Base-by-base conservation (phyloP, 1,140 invertebrate species). In the Uloborus diversus region DNA sequence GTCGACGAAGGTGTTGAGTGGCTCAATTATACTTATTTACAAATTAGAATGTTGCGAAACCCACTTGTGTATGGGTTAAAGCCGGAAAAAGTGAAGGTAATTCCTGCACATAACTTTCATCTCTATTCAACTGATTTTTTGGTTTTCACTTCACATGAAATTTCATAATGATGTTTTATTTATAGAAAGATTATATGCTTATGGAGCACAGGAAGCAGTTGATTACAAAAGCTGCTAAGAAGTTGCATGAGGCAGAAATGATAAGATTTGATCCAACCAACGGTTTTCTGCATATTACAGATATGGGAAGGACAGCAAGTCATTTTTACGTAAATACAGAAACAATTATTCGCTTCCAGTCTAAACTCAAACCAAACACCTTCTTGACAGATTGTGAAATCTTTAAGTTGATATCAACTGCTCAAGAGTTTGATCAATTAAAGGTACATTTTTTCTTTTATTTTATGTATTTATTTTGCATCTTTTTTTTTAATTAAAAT, bases 311-410 rank as follows among this genome's bases (percentile, higher is more conserved):
- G 75, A 99, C 95, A 61, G 96, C 98, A 0, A 98, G 96, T 85
- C 95, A 99, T 87, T 99, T 93, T 88, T 99, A 99, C 86, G 96
- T 99, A 51, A 99, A 97, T 84, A 96, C 96, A 86, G 95, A 97
- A 84, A 99, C 97, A 0, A 93, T 99, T 82, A 94, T 97, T 87
- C 91, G 93, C 47, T 88, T 98, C 84, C 96, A 96, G 86, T 92
- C 94, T 84, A 88, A 92, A 81, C 89, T 94, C 80, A 90, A 90
- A 59, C 89, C 91, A 14, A 87, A 93, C 11, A 82, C 99, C 47
- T 35, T 17, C 20, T 9, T 62, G 4, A 13, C 4, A 35, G 59
- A 62, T 37, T 3, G 59, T n/a, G 47, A 78, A 42, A 56, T 78
- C 32, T 87, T 99, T 9, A 90, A 90, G 78, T 92, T 99, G 90